phyloP scores from a whole-genome alignment of 2,113 vertebrate genomes.

The Burhinus oedicnemus region DNA sequence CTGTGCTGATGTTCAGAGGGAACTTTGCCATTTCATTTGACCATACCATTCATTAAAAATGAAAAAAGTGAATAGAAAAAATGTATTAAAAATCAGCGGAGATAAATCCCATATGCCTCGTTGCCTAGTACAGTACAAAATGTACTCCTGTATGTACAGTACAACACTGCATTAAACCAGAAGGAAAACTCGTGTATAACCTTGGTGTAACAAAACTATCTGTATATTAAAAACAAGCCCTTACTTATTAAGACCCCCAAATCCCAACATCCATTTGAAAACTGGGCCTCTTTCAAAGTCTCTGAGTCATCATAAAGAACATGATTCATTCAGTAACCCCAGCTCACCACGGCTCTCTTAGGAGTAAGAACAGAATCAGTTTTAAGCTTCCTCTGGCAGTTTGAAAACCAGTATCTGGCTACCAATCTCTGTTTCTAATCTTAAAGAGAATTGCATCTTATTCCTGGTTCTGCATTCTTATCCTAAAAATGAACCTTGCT shows the following conservation, averaged over 20 bases:
- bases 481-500: background rate
- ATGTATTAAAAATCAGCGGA: background rate
- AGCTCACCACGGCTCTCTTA: background rate
- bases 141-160: slow-evolving; percentile 12
- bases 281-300: slow-evolving; percentile 42
- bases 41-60: background rate
- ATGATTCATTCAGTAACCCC: slow-evolving; percentile 53
- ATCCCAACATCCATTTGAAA: slow-evolving; percentile 42
- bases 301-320: slow-evolving; percentile 60
- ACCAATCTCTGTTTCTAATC: slow-evolving; percentile 31
- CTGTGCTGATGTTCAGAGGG: background rate
- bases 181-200: background rate
- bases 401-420: slow-evolving; percentile 24
- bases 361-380: slow-evolving; percentile 39
- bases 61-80: background rate
- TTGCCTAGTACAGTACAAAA: slow-evolving; percentile 15
- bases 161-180: background rate
- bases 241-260: slow-evolving; percentile 45
- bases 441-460: slow-evolving; percentile 2
- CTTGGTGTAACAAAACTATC: background rate
- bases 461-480: background rate
- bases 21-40: background rate
- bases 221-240: slow-evolving; percentile 34
- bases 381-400: slow-evolving; percentile 42
- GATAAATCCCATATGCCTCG: background rate